Conservation (phyloP, 1,140 invertebrate species). For the Brachionus rubens region DNA sequence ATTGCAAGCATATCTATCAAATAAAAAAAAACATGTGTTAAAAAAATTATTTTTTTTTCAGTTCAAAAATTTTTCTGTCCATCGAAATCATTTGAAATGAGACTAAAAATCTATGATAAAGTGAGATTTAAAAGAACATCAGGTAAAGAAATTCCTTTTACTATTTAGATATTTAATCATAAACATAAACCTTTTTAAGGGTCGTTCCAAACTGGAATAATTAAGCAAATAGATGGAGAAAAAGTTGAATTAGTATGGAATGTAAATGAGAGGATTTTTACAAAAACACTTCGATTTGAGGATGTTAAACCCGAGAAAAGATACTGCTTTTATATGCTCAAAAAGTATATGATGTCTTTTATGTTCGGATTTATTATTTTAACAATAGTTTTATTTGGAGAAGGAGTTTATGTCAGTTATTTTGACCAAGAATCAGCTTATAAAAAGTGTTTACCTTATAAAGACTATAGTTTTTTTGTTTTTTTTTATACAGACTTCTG, state of each 20-base stretch:
- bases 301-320: too few relatives aligned
- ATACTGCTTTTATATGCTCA: background rate
- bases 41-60: background rate
- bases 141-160: background rate
- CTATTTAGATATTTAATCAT: background rate
- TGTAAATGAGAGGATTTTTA: too few relatives aligned
- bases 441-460: background rate
- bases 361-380: background rate
- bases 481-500: background rate
- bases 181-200: background rate
- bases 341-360: background rate
- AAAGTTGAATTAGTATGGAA: too few relatives aligned
- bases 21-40: background rate
- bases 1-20: background rate
- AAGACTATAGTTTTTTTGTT: background rate
- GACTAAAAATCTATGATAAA: constrained; percentile 1
- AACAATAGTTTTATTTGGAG: background rate
- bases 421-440: background rate
- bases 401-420: constrained; percentile 25
- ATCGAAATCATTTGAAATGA: background rate
- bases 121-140: background rate
- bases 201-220: constrained; percentile 12
- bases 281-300: too few relatives aligned
- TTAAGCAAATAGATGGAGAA: too few relatives aligned
- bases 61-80: background rate